phyloP scores from a whole-genome alignment of 2,797 vertebrate genomes.

The Leucoraja ocellata region DNA sequence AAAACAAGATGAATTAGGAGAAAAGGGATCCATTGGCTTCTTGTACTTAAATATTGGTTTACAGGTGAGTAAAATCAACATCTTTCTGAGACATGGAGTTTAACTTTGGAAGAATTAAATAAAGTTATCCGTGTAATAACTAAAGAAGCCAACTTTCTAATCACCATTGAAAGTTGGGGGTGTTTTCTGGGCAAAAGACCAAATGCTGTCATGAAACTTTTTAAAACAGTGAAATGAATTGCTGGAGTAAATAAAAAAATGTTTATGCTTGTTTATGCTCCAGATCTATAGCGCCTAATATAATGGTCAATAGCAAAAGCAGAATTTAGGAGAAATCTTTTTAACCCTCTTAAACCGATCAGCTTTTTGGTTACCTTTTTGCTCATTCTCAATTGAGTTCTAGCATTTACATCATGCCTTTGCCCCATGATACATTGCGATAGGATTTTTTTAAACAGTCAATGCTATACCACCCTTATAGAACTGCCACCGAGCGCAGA shows the following conservation, averaged over 20 bases:
- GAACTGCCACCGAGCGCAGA: too few relatives aligned
- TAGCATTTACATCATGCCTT: background rate
- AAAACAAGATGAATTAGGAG: slow-evolving; percentile 94
- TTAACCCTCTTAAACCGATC: background rate
- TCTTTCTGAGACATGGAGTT: background rate
- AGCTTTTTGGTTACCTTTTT: background rate
- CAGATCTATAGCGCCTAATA: background rate
- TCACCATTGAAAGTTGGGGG: background rate
- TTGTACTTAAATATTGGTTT: slow-evolving; percentile 95
- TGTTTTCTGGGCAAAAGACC: background rate
- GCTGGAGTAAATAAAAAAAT: background rate
- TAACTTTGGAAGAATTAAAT: too few relatives aligned
- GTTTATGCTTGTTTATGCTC: background rate
- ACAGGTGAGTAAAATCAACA: slow-evolving; percentile 68
- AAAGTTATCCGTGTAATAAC: background rate
- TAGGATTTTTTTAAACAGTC: background rate
- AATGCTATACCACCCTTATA: too few relatives aligned
- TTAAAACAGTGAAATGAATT: background rate
- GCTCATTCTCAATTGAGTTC: background rate
- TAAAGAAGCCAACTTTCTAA: background rate
- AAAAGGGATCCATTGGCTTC: slow-evolving; percentile 89
- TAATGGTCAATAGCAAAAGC: background rate
- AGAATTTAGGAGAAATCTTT: background rate
- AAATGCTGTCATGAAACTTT: background rate
- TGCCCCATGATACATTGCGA: background rate